These are phyloP conservation scores for Halocynthia aurantium DNA, from an alignment of 23 tunicate genomes.

Conservation along the genomic window DNA sequence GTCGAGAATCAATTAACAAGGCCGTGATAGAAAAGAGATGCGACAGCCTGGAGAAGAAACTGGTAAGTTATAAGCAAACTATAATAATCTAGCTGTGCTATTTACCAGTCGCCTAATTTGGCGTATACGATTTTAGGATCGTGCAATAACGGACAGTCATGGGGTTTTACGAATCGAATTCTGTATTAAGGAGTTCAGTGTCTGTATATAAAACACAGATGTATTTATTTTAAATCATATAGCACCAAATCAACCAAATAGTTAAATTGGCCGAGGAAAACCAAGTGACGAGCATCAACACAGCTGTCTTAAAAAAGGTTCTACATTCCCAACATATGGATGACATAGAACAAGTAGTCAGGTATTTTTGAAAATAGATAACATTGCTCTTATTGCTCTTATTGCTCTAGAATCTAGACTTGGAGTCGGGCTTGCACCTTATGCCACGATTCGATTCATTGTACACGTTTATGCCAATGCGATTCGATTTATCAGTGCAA, in stretches of 20 bases:
- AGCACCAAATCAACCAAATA: slow-evolving; percentile 3
- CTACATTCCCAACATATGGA: slow-evolving; percentile 4
- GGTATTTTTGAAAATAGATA: not conserved
- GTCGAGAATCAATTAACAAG: not conserved
- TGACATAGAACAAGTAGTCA: slow-evolving; percentile 1
- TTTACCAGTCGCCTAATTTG: too few relatives aligned
- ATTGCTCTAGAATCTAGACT: too few relatives aligned
- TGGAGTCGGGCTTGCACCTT: too few relatives aligned
- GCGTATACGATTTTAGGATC: too few relatives aligned
- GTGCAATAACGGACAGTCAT: too few relatives aligned
- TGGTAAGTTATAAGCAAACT: slow-evolving; percentile 4
- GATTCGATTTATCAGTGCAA: too few relatives aligned
- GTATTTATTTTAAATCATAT: not conserved
- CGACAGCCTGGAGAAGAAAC: slow-evolving; percentile 9
- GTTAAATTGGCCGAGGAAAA: slow-evolving; percentile 14
- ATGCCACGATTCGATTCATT: too few relatives aligned
- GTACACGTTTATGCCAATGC: too few relatives aligned
- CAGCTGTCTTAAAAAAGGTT: slow-evolving; percentile 5
- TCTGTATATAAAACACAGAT: not conserved
- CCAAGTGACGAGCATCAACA: not conserved
- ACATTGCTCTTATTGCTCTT: not conserved
- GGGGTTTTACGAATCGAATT: too few relatives aligned
- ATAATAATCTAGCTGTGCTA: too few relatives aligned
- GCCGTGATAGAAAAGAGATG: slow-evolving; percentile 17
- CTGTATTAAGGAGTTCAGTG: too few relatives aligned